Conservation (phyloP, 1,140 invertebrate genomes). For the Platorchestia sp. region DNA sequence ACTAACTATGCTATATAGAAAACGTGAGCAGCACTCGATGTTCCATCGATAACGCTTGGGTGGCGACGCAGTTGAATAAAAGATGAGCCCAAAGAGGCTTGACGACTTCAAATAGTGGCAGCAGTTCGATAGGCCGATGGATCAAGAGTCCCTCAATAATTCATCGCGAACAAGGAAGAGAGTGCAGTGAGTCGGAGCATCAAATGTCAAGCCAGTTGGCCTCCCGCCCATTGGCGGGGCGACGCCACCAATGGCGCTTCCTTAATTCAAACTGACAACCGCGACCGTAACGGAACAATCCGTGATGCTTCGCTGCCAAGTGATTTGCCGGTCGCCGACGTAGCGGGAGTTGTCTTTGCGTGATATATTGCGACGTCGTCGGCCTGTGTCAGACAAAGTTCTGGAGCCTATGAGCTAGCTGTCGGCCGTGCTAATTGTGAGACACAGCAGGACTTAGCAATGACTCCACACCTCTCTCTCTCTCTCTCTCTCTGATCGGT, state of each 20-base stretch:
- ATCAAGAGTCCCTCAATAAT: background rate
- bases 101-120: background rate
- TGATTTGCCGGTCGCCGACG: background rate
- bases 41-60: background rate
- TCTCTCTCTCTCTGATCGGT: background rate
- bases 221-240: background rate
- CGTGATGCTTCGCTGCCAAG: background rate
- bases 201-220: background rate
- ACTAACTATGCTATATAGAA: background rate
- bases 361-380: background rate
- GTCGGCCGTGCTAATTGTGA: background rate
- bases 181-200: background rate
- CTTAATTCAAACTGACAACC: conserved; percentile 3
- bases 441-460: background rate
- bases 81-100: background rate
- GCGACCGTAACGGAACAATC: background rate
- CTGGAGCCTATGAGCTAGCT: background rate
- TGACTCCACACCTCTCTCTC: background rate
- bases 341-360: background rate
- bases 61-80: background rate
- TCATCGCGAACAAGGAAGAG: background rate
- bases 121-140: background rate
- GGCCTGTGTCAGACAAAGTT: background rate
- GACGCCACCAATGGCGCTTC: background rate
- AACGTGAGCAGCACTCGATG: background rate